These are phyloP conservation scores for Leptocoma aspasia DNA, from an alignment of 2,113 vertebrate genomes.

Conservation along the genomic window DNA sequence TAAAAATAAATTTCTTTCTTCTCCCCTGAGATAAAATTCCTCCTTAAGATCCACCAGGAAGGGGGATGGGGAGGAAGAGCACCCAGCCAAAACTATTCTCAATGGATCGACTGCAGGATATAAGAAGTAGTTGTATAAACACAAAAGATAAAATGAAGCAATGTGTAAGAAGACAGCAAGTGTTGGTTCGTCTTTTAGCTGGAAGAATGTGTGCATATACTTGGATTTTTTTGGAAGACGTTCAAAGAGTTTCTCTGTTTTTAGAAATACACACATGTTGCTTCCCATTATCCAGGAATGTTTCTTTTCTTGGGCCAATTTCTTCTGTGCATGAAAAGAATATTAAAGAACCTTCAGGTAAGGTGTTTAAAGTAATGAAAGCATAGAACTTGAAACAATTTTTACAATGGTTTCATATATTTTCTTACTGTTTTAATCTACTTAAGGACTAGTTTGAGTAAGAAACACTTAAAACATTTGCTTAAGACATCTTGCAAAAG, in stretches of 20 bases:
- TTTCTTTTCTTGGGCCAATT: conserved; percentile 65
- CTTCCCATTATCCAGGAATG: conserved; percentile 66
- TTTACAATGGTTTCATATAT: background rate
- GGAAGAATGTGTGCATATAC: conserved; percentile 3
- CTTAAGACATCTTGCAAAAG: conserved; percentile 23
- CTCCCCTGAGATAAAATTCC: background rate
- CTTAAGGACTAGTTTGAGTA: background rate
- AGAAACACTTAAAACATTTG: conserved; percentile 24
- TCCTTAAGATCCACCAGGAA: background rate
- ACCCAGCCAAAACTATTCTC: background rate
- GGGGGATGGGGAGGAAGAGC: background rate
- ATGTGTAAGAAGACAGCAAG: background rate
- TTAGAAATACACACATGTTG: conserved; percentile 45
- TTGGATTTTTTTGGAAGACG: conserved; percentile 33
- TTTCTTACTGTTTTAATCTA: conserved; percentile 39
- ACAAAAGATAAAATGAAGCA: background rate
- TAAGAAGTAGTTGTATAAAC: background rate
- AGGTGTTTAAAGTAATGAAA: conserved; percentile 51
- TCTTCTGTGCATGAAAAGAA: conserved; percentile 25
- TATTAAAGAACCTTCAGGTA: conserved; percentile 47
- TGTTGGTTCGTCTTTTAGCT: conserved; percentile 1
- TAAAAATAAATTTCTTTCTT: background rate
- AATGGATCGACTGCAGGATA: background rate
- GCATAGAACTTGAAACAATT: background rate
- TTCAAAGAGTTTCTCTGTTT: conserved; percentile 58